phyloP scores from a whole-genome alignment of 2,797 vertebrate species.

The Crocodylus rhombifer region DNA sequence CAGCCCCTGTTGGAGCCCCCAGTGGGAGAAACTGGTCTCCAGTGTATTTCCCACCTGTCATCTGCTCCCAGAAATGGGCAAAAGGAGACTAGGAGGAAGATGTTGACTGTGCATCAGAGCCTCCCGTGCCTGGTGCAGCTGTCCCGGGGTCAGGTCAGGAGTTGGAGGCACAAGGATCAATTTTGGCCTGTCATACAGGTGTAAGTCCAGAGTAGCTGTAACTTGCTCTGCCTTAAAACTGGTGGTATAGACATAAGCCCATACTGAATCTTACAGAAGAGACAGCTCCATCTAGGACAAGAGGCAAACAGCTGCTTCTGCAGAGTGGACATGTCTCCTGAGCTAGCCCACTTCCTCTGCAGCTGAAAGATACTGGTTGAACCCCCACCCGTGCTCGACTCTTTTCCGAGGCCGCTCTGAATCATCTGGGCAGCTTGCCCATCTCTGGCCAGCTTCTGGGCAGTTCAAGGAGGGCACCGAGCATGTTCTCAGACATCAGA shows the following conservation, averaged over 20 bases:
- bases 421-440: neutral
- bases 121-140: too few species aligned
- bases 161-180: neutral
- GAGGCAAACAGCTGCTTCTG: neutral
- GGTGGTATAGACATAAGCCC: neutral
- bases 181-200: neutral
- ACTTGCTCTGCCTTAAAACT: neutral
- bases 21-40: neutral
- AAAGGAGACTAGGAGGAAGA: neutral
- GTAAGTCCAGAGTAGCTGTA: neutral
- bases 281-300: neutral
- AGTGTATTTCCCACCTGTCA: neutral
- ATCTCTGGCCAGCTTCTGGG: neutral
- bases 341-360: neutral
- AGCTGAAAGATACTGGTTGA: neutral
- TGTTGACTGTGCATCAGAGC: neutral
- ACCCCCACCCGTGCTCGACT: neutral
- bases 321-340: neutral
- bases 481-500: neutral
- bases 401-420: too few species aligned
- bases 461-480: neutral
- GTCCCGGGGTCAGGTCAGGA: neutral
- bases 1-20: neutral
- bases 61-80: neutral
- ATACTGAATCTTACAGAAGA: neutral